Conservation (phyloP, 2,113 vertebrate species). For the Puffinus mauretanicus region DNA sequence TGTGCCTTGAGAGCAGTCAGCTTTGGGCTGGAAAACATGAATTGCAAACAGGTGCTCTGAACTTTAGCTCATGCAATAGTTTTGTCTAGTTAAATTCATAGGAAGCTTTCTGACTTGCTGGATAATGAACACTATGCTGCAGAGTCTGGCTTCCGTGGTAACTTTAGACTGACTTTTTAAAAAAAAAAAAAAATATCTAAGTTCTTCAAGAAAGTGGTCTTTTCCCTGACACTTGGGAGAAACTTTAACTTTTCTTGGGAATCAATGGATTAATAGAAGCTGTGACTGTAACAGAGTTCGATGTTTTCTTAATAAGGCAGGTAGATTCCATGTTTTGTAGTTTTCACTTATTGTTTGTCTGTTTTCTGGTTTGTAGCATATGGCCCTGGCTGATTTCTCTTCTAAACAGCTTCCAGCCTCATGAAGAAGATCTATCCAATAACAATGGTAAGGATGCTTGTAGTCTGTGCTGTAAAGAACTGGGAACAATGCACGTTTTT, state of each 20-base stretch:
- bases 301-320: background rate
- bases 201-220: background rate
- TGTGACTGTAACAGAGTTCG: background rate
- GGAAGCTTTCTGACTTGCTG: background rate
- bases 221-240: background rate
- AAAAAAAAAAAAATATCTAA: background rate
- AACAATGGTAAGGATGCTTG: slow-evolving; percentile 79
- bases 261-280: background rate
- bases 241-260: background rate
- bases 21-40: background rate
- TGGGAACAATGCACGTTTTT: background rate
- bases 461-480: background rate
- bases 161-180: background rate
- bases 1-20: background rate
- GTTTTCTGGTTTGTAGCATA: slow-evolving; percentile 77
- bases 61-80: background rate
- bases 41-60: background rate
- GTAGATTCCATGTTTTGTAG: background rate
- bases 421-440: slow-evolving; percentile 85
- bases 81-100: background rate
- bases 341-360: background rate
- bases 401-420: slow-evolving; percentile 95
- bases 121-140: background rate
- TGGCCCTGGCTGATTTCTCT: slow-evolving; percentile 98
- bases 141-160: background rate